Base-by-base conservation (phyloP, 2,113 vertebrate genomes). In the Lates calcarifer region DNA sequence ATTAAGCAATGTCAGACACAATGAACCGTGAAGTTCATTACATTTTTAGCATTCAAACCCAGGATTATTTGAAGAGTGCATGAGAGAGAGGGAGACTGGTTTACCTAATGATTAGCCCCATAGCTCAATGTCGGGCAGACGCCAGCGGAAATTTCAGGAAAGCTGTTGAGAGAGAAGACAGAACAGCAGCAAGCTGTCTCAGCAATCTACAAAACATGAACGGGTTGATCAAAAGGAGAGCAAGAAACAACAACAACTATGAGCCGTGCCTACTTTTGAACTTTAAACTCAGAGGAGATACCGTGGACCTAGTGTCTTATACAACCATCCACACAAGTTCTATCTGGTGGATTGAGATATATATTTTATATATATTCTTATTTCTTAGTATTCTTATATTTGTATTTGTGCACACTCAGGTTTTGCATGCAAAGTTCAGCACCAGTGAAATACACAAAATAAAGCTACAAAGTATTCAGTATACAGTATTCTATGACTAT, bases 11-110 rank as follows among this genome's bases (percentile, higher is more conserved):
- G 97, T 99, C 98, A 98, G 95, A 96, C 96, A 96, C 96, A 96
- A 95, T 98, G 98, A 98, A 99, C 97, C 97, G 84, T 99, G 97
- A 99, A 98, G 97, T 98, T 99, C 98, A 98, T 99, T 97, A 98
- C 97, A 98, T 98, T 96, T 98, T 98, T 98, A 98, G 96, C 96
- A 96, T 98, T 98, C 96, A 96, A 96, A 96, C 95, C 93, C 94
- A 88, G 95, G 95, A 97, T 97, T 98, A 96, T 98, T 98, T 98
- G 97, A 98, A 96, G 96, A 98, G 89, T 72, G 85, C 73, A 65
- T 37, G 79, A 70, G 80, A 72, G 75, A 86, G 86, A 77, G 68
- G 64, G 81, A 95, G 95, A 96, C 93, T 94, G 95, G 85, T 97
- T 97, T 97, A 96, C 95, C 96, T 96, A 97, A 97, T 96, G 96